Percentiles rank a stretch among this genome's conserved stretches.
phyloP scores from a whole-genome alignment of 2,888 invertebrate genomes.

The Frankliniella fusca region DNA sequence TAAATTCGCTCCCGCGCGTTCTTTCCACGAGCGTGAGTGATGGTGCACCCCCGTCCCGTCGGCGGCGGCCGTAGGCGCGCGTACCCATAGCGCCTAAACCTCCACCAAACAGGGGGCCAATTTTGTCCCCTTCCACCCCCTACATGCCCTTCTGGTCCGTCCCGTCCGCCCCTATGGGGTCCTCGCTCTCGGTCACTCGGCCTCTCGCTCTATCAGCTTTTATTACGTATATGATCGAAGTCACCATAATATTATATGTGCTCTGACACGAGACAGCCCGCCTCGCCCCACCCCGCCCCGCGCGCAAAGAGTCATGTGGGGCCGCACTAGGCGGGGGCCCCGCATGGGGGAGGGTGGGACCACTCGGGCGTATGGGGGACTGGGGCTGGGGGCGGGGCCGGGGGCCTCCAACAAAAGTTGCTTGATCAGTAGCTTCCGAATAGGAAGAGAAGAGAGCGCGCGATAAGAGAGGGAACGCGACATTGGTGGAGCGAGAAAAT shows the following conservation, averaged over 20 bases:
- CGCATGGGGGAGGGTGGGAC: background rate
- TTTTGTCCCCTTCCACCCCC: background rate
- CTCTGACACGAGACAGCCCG: background rate
- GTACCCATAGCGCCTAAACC: background rate
- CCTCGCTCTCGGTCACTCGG: background rate
- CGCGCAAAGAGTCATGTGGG: background rate
- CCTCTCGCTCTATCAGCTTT: constrained; percentile 22
- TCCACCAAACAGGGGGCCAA: background rate
- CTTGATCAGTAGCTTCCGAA: constrained; percentile 1
- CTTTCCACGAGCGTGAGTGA: background rate
- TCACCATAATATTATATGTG: constrained; percentile 23
- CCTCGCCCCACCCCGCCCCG: background rate
- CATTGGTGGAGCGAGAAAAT: background rate
- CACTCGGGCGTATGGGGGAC: background rate
- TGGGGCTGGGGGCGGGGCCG: background rate
- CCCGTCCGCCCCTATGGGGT: background rate
- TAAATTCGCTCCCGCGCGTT: background rate
- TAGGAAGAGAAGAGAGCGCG: background rate
- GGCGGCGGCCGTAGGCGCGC: too few species aligned
- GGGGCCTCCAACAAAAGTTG: constrained; percentile 4
- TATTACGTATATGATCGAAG: constrained; percentile 24
- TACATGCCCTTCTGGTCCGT: background rate
- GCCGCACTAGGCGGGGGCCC: background rate
- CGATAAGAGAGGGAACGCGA: background rate
- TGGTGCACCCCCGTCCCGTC: background rate